These are phyloP conservation scores for Piprites chloris DNA, from an alignment of 2,113 vertebrate species.

Conservation along the genomic window DNA sequence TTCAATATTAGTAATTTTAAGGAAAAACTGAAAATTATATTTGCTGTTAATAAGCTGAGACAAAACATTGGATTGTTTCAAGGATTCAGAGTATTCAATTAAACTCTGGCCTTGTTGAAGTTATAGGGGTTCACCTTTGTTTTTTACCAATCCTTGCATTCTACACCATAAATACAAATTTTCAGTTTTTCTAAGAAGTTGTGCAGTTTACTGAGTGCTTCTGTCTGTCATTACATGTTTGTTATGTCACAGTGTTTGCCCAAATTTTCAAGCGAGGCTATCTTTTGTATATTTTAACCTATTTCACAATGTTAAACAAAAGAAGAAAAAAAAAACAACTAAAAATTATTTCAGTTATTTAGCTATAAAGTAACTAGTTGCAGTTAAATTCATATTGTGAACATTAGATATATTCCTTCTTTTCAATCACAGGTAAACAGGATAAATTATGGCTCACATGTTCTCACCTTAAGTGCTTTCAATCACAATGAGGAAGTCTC, in stretches of 20 bases:
- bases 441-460: neutral
- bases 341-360: neutral
- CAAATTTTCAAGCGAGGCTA: neutral
- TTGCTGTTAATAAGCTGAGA: neutral
- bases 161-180: neutral
- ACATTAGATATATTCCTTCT: neutral
- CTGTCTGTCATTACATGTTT: neutral
- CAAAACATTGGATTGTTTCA: neutral
- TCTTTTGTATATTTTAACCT: neutral
- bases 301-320: neutral
- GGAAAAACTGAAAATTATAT: neutral
- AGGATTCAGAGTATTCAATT: neutral
- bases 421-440: neutral
- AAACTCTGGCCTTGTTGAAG: neutral
- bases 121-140: neutral
- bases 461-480: neutral
- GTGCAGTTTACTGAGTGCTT: neutral
- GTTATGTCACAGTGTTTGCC: neutral
- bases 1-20: neutral
- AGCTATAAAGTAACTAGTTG: neutral
- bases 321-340: no score
- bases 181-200: neutral
- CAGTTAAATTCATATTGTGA: neutral
- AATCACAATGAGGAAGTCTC: neutral
- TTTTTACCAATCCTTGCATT: neutral